Evolutionary conservation across 1,140 invertebrate genomes (phyloP), one percentile per base, ranked within the genome.

Genomic region (Telenomus remus): DNA sequence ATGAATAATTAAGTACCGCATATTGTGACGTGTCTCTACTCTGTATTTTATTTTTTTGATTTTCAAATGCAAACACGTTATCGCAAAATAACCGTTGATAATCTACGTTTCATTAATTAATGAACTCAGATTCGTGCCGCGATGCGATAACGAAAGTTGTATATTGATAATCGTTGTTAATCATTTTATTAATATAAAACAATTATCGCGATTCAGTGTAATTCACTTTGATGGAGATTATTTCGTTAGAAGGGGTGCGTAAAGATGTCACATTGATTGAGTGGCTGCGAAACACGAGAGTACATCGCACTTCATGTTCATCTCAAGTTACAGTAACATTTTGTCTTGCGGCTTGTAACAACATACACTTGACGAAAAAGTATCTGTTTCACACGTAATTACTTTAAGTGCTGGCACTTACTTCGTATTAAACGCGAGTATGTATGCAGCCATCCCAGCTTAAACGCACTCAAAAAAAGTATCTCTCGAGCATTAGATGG

Each of bases 211-310:
- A 6, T 27, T 27, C 19, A 27, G 6, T 27, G 19, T 3, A 27
- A 3, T 27, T 27, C 19, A 27, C 19, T 27, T 27, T 6, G 19
- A 27, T 1, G 19, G 19, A 6, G 60, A 71, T 70, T 39, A 68
- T 76, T 71, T 47, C 47, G 16, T 78, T 84, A 71, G 66, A 19
- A n/a, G 16, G 57, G 81, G 82, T 80, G 78, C 79, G 81, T 56
- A 72, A 79, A 78, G 80, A 80, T 57, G 60, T 42, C 81, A 81
- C 80, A 84, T 86, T 86, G 85, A 86, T 86, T 84, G 84, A 86
- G 85, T 87, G 81, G 82, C 80, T 80, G 81, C 68, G 81, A 80
- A 81, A 87, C 82, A 82, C 70, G 81, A 79, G 56, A 81, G 69
- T 76, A 80, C 82, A 82, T 81, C 72, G 53, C 61, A 80, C 82